These are phyloP conservation scores for Hirudinaria manillensis DNA, from an alignment of 2,888 invertebrate species.

Conservation along the genomic window DNA sequence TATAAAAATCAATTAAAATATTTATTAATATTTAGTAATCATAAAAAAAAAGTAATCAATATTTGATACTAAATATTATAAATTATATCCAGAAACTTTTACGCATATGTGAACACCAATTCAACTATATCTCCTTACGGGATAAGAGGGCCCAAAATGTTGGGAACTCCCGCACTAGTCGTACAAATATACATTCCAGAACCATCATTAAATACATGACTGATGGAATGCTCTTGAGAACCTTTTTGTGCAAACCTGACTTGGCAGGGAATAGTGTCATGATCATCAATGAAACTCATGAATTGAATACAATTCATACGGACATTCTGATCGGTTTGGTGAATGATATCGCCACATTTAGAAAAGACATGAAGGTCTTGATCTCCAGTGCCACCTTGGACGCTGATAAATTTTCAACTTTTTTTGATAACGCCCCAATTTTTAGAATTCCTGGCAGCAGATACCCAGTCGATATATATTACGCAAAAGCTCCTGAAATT, in stretches of 20 bases:
- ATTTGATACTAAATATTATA: too few species aligned
- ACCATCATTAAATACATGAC: conserved; percentile 98
- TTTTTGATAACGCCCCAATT: conserved; percentile 96
- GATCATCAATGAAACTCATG: conserved; percentile 99
- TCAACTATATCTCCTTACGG: too few species aligned
- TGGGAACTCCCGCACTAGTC: too few species aligned
- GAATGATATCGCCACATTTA: conserved; percentile 77
- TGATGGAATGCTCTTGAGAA: conserved; percentile 92
- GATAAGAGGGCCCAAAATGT: too few species aligned
- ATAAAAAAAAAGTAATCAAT: too few species aligned
- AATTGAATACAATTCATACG: conserved; percentile 92
- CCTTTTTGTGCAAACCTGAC: conserved; percentile 95
- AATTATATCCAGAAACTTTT: too few species aligned
- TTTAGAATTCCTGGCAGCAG: conserved; percentile 94
- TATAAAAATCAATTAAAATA: too few species aligned
- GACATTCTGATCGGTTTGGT: conserved; percentile 96
- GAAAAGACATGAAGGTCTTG: conserved; percentile 85
- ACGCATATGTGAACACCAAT: too few species aligned
- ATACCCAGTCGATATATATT: conserved; percentile 96
- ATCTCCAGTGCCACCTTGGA: conserved; percentile 97
- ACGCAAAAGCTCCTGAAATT: conserved; percentile 97
- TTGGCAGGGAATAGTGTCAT: conserved; percentile 90
- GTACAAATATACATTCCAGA: too few species aligned
- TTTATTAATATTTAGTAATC: too few species aligned
- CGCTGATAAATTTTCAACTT: conserved; percentile 92